Evolutionary conservation across 2,888 invertebrate genomes (phyloP), one percentile per base, ranked within the genome.

Genomic region (Phoronis australis): DNA sequence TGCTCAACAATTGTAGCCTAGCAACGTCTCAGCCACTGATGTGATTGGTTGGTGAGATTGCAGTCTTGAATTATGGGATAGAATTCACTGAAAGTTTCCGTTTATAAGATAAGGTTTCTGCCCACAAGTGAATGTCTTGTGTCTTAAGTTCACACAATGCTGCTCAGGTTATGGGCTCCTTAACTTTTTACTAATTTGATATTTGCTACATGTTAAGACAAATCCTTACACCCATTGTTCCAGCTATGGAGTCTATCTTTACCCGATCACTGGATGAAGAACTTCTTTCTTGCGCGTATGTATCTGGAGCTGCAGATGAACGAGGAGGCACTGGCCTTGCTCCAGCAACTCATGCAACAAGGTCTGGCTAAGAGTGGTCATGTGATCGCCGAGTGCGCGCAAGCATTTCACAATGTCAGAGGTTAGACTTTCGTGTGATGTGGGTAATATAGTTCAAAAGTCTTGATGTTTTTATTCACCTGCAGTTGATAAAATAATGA

Each of bases 261-360:
- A 22, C 93, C 94, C 0, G 84, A 86, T 59, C 92, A 93, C 76
- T 97, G 96, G 96, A 91, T 96, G 83, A 87, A 88, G 75, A 84
- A 89, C 60, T 88, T 97, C 70, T 97, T 96, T 76, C 81, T 88
- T 52, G 94, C 88, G 0, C 90, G 93, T 73, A 86, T 89, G 15
- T 91, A 88, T 78, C 82, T 94, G 47, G 93, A 95, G 72, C 81
- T 94, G 45, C 88, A 94, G 66, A 80, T 91, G 55, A 88, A 91
- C 58, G 91, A 93, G 56, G 91, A 94, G 77, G 90, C 93, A 0
- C 77, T 95, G 25, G 86, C 87, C 51, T 84, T 90, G 47, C 94
- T 90, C 65, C 84, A 85, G 62, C 83, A 83, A 48, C 79, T 96
- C 37, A 84, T 85, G 57, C 79, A 83, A 6, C 83, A 85, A 59